Evolutionary conservation across 1,140 invertebrate species (phyloP).

Genomic region (Aphidius gifuensis): DNA sequence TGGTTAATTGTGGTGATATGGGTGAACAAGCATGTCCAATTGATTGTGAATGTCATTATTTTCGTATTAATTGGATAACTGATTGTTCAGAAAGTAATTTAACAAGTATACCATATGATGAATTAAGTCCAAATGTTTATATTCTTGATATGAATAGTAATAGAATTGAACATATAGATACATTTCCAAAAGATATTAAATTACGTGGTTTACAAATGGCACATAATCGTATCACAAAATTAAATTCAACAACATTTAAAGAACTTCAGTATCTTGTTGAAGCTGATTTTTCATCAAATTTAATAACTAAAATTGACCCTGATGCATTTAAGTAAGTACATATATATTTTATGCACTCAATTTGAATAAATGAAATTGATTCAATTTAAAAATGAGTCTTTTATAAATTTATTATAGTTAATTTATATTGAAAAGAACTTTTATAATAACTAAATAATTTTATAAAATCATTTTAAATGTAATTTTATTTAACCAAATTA

Average conservation of each 20-base stretch:
- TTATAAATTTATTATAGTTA: neutral
- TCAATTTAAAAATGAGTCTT: neutral
- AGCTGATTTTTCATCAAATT: conserved; percentile 66
- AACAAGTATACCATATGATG: conserved; percentile 65
- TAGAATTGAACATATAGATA: conserved; percentile 59
- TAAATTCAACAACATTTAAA: conserved; percentile 62
- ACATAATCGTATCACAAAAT: conserved; percentile 61
- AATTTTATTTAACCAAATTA: no score
- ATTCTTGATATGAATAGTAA: conserved; percentile 70
- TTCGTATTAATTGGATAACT: conserved; percentile 73
- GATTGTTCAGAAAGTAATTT: conserved; percentile 74
- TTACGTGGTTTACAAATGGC: conserved; percentile 68
- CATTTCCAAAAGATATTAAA: conserved; percentile 66
- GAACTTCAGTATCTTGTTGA: conserved; percentile 67
- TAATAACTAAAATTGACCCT: conserved; percentile 62
- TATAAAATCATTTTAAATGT: no score
- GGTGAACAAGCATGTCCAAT: conserved; percentile 67
- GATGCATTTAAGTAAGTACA: conserved; percentile 64
- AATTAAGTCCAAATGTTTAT: conserved; percentile 68
- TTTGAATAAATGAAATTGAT: neutral
- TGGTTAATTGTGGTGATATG: conserved; percentile 56
- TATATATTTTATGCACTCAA: conserved; percentile 22
- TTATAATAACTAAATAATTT: no score
- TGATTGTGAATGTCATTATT: conserved; percentile 74
- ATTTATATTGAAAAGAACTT: neutral